Evolutionary conservation across 2,113 vertebrate species (phyloP), one percentile per base, ranked within the genome.

Genomic region (Catharus bicknelli): DNA sequence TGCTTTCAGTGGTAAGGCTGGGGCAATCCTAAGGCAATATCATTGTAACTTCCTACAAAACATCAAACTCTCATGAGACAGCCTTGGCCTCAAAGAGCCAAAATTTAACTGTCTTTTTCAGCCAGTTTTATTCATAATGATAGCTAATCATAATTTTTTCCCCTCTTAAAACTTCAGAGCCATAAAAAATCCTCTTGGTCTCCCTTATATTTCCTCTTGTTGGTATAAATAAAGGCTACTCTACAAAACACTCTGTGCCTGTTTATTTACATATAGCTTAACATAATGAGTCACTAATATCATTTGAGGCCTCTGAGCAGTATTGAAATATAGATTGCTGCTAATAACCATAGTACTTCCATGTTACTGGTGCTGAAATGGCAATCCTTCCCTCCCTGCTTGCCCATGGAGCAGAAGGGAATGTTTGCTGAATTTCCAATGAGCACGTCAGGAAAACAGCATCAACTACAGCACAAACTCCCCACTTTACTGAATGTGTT

Each of bases 221-320:
- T 92, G n/a, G 12, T 58, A 38, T 57, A 77, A 43, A 83, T 66
- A 80, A 93, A 26, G 72, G 34, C 48, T 86, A 48, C 29, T 88
- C 91, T 86, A 61, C 20, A 70, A 67, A 94, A 64, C 17, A 74
- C 23, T 59, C 38, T 3, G 1, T 86, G 68, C 51, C 48, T 89
- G 36, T 84, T 61, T 94, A 66, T 95, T 95, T 95, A 90, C 58
- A 48, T 50, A 54, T 57, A 69, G 62, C 74, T 94, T 88, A 88
- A 91, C 86, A 67, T 63, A 94, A 87, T 43, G 78, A 93, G 74
- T 67, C 58, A 79, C 78, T 90, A 89, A 93, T 83, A 75, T 85
- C 86, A 69, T 87, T 70, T 88, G 84, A 76, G 78, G 51, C 51
- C 78, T 91, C 55, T 2, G 17, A 87, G 55, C 51, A 81, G 48